Evolutionary conservation across 92 coral and sea anemone genomes (phyloP).

Genomic region (Palythoa grandis): DNA sequence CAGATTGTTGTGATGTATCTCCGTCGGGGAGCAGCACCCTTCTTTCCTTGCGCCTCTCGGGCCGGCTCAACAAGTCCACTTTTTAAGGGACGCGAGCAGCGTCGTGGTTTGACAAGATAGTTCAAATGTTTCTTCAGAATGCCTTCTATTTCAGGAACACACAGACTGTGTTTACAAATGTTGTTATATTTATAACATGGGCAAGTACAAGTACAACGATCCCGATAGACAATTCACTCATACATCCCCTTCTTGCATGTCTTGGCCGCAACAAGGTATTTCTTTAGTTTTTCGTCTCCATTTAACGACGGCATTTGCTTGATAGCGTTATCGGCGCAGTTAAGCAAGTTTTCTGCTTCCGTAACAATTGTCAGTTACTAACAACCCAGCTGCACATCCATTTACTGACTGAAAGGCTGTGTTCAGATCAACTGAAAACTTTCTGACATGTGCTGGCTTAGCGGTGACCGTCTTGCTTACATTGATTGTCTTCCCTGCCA

Average conservation of each 20-base stretch:
- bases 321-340: neutral
- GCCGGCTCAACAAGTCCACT: constrained; percentile 17
- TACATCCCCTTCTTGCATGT: constrained; percentile 51
- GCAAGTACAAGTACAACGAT: constrained; percentile 14
- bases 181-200: neutral
- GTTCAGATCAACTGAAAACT: constrained; percentile 10
- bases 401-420: neutral
- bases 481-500: neutral
- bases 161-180: constrained; percentile 27
- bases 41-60: constrained; percentile 52
- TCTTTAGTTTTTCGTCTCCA: constrained; percentile 30
- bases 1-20: no score
- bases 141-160: constrained; percentile 14
- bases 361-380: neutral
- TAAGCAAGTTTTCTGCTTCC: constrained; percentile 4
- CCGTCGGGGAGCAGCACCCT: constrained; percentile 49
- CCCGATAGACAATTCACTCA: constrained; percentile 43
- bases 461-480: neutral
- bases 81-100: neutral
- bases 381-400: neutral
- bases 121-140: neutral
- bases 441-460: constrained; percentile 5
- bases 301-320: constrained; percentile 16
- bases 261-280: constrained; percentile 50
- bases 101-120: neutral